phyloP scores from a whole-genome alignment of 2,888 invertebrate genomes.

The Poecilobothrus nobilitatus region DNA sequence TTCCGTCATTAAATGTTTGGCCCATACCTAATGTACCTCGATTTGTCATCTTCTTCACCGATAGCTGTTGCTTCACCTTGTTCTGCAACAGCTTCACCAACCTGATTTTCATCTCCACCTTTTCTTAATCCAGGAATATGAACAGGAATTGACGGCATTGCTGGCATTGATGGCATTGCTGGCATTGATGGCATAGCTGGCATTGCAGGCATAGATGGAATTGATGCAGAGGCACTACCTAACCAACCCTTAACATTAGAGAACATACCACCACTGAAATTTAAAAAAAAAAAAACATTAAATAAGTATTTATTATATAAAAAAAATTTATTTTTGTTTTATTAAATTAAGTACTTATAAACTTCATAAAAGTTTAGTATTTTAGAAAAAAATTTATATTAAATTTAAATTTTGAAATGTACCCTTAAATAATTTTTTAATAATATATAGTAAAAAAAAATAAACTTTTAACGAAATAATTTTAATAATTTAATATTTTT shows the following conservation, averaged over 20 bases:
- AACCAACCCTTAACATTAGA: constrained; percentile 85
- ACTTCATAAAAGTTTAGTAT: too few relatives aligned
- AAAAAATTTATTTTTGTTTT: too few relatives aligned
- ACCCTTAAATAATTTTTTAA: too few relatives aligned
- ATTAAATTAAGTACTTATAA: too few relatives aligned
- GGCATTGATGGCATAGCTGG: constrained; percentile 41
- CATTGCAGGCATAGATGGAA: constrained; percentile 45
- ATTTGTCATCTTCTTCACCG: constrained; percentile 77
- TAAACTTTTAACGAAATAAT: too few relatives aligned
- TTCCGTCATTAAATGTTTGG: constrained; percentile 47
- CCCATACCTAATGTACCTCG: constrained; percentile 72
- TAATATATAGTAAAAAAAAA: too few relatives aligned
- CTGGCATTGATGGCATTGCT: constrained; percentile 42
- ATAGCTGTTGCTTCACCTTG: constrained; percentile 29
- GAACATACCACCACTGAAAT: constrained; percentile 69
- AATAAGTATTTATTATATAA: constrained; percentile 11
- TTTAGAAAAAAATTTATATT: too few relatives aligned
- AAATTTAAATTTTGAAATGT: too few relatives aligned
- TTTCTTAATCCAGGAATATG: constrained; percentile 64
- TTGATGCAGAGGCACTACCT: constrained; percentile 46
- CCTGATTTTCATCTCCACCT: constrained; percentile 47
- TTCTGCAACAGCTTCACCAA: constrained; percentile 41
- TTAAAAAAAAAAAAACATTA: too few relatives aligned
- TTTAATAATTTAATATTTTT: too few relatives aligned
- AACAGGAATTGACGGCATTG: constrained; percentile 36